phyloP scores from a whole-genome alignment of 2,888 invertebrate genomes.

The Tinea pellionella region DNA sequence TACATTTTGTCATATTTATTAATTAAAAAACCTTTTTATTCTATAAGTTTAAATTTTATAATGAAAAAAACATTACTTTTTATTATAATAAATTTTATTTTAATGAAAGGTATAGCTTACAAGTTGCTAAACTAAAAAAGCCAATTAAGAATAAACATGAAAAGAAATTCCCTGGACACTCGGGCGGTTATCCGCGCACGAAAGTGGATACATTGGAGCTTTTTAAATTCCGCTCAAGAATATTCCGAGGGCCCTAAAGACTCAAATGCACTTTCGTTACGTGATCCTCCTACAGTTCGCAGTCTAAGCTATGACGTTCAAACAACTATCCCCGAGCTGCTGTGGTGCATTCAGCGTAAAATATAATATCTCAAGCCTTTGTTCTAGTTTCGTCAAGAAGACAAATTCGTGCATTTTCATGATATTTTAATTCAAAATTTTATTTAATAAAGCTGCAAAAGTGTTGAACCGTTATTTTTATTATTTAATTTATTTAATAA shows the following conservation, averaged over 20 bases:
- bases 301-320: conserved; percentile 3
- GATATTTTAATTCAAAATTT: background rate
- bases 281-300: background rate
- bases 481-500: no score
- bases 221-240: conserved; percentile 10
- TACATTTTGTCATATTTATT: no score
- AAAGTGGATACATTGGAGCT: conserved; percentile 1
- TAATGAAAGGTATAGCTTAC: no score
- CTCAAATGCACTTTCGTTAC: conserved; percentile 10
- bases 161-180: background rate
- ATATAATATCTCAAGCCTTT: background rate
- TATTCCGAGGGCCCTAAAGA: conserved; percentile 12
- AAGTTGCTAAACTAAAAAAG: background rate
- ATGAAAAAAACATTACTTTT: no score
- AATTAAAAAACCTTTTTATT: no score
- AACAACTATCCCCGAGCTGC: conserved; percentile 2
- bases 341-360: background rate
- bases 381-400: background rate
- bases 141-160: background rate
- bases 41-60: no score
- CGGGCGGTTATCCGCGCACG: background rate
- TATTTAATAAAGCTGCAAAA: background rate
- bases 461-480: no score
- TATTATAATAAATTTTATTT: no score
- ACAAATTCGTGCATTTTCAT: background rate